Conservation (phyloP, 2,888 invertebrate genomes). For the Vannuccia rotundouncinata region DNA sequence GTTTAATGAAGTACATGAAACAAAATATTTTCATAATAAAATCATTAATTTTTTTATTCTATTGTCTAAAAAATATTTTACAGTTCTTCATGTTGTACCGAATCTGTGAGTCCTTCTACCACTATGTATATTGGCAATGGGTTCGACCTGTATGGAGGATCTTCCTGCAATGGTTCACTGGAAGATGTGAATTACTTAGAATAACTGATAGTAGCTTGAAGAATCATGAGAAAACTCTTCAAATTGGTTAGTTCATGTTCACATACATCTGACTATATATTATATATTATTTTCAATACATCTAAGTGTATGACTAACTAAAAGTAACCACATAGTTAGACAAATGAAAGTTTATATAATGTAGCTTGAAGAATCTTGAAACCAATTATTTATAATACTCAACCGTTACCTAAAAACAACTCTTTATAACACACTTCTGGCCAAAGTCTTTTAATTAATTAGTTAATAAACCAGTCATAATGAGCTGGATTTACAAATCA, state of each 20-base stretch:
- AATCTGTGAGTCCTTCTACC: too few relatives aligned
- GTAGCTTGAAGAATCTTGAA: too few relatives aligned
- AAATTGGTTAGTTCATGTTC: neutral
- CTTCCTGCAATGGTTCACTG: neutral
- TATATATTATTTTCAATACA: neutral
- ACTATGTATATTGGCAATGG: neutral
- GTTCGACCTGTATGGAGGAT: neutral
- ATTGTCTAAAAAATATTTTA: neutral
- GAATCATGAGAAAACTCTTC: neutral
- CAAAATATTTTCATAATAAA: neutral
- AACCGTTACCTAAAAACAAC: too few relatives aligned
- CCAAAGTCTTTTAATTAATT: too few relatives aligned
- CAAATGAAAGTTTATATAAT: too few relatives aligned
- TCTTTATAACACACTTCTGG: too few relatives aligned
- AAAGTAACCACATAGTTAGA: too few relatives aligned
- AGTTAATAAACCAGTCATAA: too few relatives aligned
- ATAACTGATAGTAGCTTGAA: neutral
- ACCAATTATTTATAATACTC: too few relatives aligned
- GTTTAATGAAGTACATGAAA: neutral
- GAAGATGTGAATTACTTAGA: neutral
- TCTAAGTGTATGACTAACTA: neutral
- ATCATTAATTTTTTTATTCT: neutral
- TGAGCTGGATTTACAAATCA: too few relatives aligned
- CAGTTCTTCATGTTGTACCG: neutral
- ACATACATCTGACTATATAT: neutral